These are phyloP conservation scores for Trachelus tabidus DNA, from an alignment of 2,888 invertebrate species.

Conservation along the genomic window DNA sequence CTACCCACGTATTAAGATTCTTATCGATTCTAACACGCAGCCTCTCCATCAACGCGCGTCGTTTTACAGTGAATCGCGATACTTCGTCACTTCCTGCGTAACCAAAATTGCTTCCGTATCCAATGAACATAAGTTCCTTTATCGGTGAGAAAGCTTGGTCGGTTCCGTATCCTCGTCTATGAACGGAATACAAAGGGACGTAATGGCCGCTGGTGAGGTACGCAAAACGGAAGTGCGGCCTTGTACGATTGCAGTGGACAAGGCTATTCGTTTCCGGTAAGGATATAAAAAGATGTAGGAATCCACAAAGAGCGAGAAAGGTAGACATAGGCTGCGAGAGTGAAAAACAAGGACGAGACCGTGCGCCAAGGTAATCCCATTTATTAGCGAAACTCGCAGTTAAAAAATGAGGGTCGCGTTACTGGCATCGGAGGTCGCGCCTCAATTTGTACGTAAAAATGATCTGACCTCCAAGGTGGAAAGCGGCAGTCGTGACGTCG, in stretches of 20 bases:
- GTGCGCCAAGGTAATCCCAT: background rate
- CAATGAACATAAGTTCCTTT: background rate
- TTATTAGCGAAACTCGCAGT: background rate
- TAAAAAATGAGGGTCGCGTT: background rate
- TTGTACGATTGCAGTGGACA: background rate
- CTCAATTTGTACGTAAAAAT: background rate
- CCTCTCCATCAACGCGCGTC: background rate
- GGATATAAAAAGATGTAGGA: background rate
- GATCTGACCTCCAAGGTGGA: background rate
- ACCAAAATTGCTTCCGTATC: background rate
- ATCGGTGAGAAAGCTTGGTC: background rate
- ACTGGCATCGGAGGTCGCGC: background rate
- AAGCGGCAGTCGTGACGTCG: background rate
- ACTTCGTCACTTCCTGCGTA: background rate
- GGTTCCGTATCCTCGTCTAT: background rate
- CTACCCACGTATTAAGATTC: background rate
- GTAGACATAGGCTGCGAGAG: background rate
- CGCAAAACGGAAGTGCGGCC: background rate
- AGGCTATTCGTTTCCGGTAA: background rate
- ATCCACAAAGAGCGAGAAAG: background rate
- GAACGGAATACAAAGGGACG: background rate
- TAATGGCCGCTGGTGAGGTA: background rate
- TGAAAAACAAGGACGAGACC: background rate
- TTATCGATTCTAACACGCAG: background rate
- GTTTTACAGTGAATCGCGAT: background rate